Evolutionary conservation across 2,797 vertebrate genomes (phyloP), one percentile per base, ranked within the genome.

Genomic region (Allobates femoralis): DNA sequence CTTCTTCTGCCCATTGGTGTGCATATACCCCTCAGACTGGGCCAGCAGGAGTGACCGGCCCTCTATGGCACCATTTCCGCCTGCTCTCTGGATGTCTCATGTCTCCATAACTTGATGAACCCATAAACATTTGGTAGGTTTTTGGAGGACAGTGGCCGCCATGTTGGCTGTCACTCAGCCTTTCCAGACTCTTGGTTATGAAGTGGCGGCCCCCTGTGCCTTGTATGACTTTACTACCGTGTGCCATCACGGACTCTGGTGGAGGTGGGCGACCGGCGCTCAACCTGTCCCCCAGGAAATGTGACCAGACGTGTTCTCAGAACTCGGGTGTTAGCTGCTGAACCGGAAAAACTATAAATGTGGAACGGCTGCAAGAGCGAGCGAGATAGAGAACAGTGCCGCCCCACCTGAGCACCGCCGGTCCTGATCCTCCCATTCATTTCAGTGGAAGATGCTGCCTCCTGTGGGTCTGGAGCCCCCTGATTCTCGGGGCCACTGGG

Each of bases 321-420:
- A 7, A 26, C 16, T 32, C 10, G 18, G 60, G 12, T 82, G 80
- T 7, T n/a, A 71, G 80, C 23, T 71, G 80, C 50, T 18, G 5
- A 56, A 82, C 80, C 11, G 21, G 80, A 56, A 82, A 71, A 56
- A 82, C 80, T 16, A 30, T 53, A 15, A 26, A 53, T 32, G 12
- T 28, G 58, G 34, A 80, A 62, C 46, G 11, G 19, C n/a, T 32
- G 53, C 51, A 56, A 7, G 26, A 30, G 7, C 2, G 21, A 37
- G 18, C 11, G 0, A 14, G 32, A 41, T 14, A 71, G 15, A 3
- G 19, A 8, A 5, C 2, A 23, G 11, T 12, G 8, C 67, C n/a
- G 34, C 67, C n/a, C 62, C 60, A 28, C 26, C 60, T 62, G 60
- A 10, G 15, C 62, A 12, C 67, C 16, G 0, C 34, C 12, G 32